Evolutionary conservation across 2,113 vertebrate genomes (phyloP), one percentile per base, ranked within the genome.

Genomic region (Menidia beryllina): DNA sequence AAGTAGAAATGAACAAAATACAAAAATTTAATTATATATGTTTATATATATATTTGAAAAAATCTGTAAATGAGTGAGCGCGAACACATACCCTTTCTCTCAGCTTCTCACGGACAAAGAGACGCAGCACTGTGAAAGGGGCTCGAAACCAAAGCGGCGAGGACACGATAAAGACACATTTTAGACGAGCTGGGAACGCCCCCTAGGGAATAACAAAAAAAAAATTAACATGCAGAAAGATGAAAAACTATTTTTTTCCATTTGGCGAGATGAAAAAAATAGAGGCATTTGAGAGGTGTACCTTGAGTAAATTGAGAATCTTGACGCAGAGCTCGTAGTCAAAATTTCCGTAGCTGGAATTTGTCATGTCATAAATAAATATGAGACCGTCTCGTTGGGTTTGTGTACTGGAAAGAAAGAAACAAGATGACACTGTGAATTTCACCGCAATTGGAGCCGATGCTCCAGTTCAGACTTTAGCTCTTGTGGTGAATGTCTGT

Each of bases 341-440:
- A 78, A 94, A 94, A 86, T 94, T 94, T 62, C 80, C 82, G 39
- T 94, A 94, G 51, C 75, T 91, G 48, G 94, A 94, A 87, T 91
- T 93, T 74, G 94, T 94, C 94, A 94, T 94, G 83, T 94, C 94
- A 39, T 94, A 94, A 87, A 94, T 94, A 88, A 94, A 94, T 85
- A 94, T 88, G n/a, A 94, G 92, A 10, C 94, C 94, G 2, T 94
- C 94, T 81, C 89, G 89, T 82, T 94, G 94, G 52, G 94, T 94
- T 88, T 94, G 91, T 57, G 85, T 1, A 81, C 94, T 94, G 57
- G 3, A 36, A 34, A 82, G 4, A 79, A 39, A 79, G 34, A 1
- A 79, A 75, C 27, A 67, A 57, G 23, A 67, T n/a, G n/a, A n/a
- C n/a, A n/a, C n/a, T n/a, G n/a, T n/a, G n/a, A n/a, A n/a, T n/a